Evolutionary conservation across 92 coral and sea anemone species (phyloP), one percentile per base, ranked within the genome.

Genomic region (Actinernus sp.): DNA sequence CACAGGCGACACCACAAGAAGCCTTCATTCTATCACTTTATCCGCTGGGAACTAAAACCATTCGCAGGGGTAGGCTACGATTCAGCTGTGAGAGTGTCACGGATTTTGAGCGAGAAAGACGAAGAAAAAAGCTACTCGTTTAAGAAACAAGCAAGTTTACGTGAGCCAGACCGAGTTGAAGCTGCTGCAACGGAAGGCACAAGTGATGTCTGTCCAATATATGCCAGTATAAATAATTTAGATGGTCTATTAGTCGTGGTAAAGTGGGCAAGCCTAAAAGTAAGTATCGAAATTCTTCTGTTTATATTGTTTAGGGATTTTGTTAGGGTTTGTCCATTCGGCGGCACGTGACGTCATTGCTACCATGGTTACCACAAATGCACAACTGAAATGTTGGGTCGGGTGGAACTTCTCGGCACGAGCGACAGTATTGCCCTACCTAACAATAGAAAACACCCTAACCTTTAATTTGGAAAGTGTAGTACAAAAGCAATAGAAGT

Each of bases 1-100:
- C 74, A 77, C 68, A 56, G 62, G 27, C 80, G 57, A 1, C 82
- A 76, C 5, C 81, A 82, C 9, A 73, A 86, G 58, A 81, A 81
- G 36, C 92, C 92, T 1, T 70, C 78, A 11, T 81, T 90, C 49
- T 81, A 86, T 63, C 58, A 71, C 34, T 90, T 90, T 37, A 90
- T 90, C 52, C 85, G 84, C 28, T 75, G 90, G 50, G 97, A 90
- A 49, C 47, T 90, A 55, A 70, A 74, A 54, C 89, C 89, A 2
- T 60, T 75, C 50, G 44, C n/a, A n/a, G n/a, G n/a, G n/a, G n/a
- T n/a, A n/a, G n/a, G 52, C 14, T 73, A 65, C 24, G 40, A 49
- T 6, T 49, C 67, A 0, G 51, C 76, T 16, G 79, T 39, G 31
- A 68, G 96, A 2, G 63, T 84, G 10, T 88, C 95, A 25, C 79